These are phyloP conservation scores for Drosophila pegasa DNA, from an alignment of 2,888 invertebrate genomes.

Conservation along the genomic window DNA sequence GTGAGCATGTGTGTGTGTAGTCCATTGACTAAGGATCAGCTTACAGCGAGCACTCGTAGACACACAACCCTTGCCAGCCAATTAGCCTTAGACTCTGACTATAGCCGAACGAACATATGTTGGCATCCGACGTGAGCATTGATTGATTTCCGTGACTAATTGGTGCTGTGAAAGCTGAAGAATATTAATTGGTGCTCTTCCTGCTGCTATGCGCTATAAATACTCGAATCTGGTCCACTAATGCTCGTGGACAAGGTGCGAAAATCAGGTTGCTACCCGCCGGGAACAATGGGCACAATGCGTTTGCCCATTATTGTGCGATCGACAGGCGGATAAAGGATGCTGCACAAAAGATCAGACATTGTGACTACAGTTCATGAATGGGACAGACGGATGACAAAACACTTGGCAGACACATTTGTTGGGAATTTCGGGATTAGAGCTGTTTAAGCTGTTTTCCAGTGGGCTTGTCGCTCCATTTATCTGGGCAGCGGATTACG, in stretches of 20 bases:
- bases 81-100: conserved; percentile 64
- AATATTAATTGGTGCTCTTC: conserved; percentile 50
- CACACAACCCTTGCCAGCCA: conserved; percentile 53
- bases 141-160: conserved; percentile 67
- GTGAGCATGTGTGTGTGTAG: conserved; percentile 3
- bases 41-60: conserved; percentile 50
- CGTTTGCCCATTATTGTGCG: conserved; percentile 73
- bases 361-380: conserved; percentile 49
- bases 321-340: conserved; percentile 70
- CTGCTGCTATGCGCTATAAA: conserved; percentile 13
- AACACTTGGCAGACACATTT: conserved; percentile 66
- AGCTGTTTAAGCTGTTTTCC: conserved; percentile 70
- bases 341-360: conserved; percentile 44
- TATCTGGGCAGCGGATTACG: conserved; percentile 55
- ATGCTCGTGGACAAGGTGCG: conserved; percentile 62
- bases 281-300: conserved; percentile 18
- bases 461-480: conserved; percentile 68
- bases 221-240: conserved; percentile 22
- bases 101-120: conserved; percentile 63
- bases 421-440: conserved; percentile 71
- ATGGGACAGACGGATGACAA: conserved; percentile 46
- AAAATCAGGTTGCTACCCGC: conserved; percentile 60
- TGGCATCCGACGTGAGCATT: conserved; percentile 45
- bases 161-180: conserved; percentile 40
- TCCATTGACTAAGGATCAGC: conserved; percentile 46